A percentile compares a stretch with the other conserved stretches of the same genome.
phyloP scores from a whole-genome alignment of 2,888 invertebrate species.

The Drosophila kanekoi region DNA sequence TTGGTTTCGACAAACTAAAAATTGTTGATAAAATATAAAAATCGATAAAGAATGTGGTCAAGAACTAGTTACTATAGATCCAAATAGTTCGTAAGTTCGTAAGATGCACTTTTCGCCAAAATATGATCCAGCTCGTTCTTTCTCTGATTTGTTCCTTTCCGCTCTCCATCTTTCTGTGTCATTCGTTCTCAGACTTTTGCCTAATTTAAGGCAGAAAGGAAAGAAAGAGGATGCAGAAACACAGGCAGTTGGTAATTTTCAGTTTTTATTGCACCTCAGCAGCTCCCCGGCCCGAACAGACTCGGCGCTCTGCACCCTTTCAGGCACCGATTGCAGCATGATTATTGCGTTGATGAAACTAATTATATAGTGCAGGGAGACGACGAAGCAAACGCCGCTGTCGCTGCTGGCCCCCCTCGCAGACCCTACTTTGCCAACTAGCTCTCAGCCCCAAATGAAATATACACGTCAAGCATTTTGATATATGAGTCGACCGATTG shows the following conservation, averaged over 20 bases:
- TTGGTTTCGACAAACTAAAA: too few species aligned
- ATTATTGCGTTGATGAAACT: slow-evolving; percentile 79
- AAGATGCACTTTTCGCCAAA: not conserved
- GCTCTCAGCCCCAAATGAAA: slow-evolving; percentile 47
- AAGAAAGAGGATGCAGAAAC: slow-evolving; percentile 15
- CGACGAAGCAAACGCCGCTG: slow-evolving; percentile 10
- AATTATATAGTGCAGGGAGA: slow-evolving; percentile 70
- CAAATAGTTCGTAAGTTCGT: too few species aligned
- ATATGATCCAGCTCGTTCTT: not conserved
- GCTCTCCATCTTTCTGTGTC: not conserved
- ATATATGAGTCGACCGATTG: slow-evolving; percentile 69
- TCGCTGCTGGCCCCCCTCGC: not conserved
- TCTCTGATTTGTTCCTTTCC: not conserved
- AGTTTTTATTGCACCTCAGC: slow-evolving; percentile 57
- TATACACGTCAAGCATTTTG: slow-evolving; percentile 63
- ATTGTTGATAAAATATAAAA: too few species aligned
- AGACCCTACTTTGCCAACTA: not conserved
- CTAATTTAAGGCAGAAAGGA: slow-evolving; percentile 6
- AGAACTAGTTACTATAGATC: not conserved
- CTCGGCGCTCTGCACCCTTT: slow-evolving; percentile 6
- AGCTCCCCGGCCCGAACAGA: slow-evolving; percentile 8
- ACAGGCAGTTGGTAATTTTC: slow-evolving; percentile 60
- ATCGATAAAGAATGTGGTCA: too few species aligned
- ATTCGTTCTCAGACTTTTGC: not conserved
- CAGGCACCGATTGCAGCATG: slow-evolving; percentile 68